Conservation (phyloP, 2,797 vertebrate genomes). For the Ctenosaura bakeri region DNA sequence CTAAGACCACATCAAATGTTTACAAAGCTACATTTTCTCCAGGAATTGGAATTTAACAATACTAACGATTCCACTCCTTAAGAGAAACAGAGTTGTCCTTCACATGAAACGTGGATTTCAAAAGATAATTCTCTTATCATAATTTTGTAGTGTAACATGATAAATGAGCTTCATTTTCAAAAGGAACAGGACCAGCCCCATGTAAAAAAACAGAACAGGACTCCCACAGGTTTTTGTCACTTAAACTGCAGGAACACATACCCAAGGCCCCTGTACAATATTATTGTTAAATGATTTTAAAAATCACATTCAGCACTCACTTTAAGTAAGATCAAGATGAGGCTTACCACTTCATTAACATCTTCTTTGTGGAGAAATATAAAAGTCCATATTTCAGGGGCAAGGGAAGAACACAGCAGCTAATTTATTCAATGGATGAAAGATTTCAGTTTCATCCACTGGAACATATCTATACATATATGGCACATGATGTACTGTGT, state of each 20-base stretch:
- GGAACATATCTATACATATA: slow-evolving; percentile 56
- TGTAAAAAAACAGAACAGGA: not conserved
- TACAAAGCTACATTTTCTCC: slow-evolving; percentile 1
- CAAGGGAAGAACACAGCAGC: slow-evolving; percentile 36
- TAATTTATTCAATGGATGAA: not conserved
- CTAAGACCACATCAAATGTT: not conserved
- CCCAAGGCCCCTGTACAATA: not conserved
- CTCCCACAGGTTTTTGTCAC: not conserved
- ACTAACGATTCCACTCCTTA: not conserved
- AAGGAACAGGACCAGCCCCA: not conserved
- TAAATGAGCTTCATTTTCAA: slow-evolving; percentile 22
- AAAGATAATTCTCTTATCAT: not conserved
- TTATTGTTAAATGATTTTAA: slow-evolving; percentile 19
- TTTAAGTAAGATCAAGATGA: not conserved
- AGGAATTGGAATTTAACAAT: not conserved
- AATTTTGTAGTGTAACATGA: not conserved
- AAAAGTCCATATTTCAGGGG: not conserved
- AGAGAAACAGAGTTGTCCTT: not conserved
- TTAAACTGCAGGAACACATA: not conserved
- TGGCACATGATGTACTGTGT: not conserved
- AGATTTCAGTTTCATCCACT: slow-evolving; percentile 46
- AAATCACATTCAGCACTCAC: not conserved
- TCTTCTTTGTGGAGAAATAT: not conserved
- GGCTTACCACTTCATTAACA: not conserved
- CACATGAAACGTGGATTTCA: slow-evolving; percentile 38